Conservation (phyloP, 2,888 invertebrate species). For the Leptarthrus brevirostris region DNA sequence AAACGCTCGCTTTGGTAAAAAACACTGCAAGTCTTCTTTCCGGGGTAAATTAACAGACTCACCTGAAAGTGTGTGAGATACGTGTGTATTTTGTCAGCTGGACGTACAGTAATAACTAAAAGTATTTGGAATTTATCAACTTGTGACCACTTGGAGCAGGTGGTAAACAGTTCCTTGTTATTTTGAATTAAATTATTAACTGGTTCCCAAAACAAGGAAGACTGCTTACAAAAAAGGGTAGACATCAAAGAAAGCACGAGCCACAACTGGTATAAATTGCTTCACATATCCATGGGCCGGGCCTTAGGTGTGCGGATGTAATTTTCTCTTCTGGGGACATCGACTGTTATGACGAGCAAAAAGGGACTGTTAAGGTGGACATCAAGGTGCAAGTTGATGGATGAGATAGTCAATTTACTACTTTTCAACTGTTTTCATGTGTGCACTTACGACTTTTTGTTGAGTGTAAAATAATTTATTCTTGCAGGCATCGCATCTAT, state of each 20-base stretch:
- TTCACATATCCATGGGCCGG: not conserved
- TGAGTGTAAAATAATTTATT: no score
- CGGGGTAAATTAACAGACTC: not conserved
- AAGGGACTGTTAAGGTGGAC: no score
- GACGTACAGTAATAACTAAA: constrained; percentile 4
- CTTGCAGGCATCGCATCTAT: no score
- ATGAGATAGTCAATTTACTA: no score
- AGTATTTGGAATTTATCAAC: constrained; percentile 7
- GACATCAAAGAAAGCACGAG: constrained; percentile 9
- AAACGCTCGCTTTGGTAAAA: not conserved
- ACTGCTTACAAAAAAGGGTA: not conserved
- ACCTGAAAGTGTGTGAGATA: no score
- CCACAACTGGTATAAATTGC: not conserved
- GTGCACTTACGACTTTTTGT: no score
- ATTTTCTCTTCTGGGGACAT: no score
- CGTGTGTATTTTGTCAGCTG: not conserved
- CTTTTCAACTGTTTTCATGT: no score
- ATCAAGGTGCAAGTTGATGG: no score
- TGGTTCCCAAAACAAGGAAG: constrained; percentile 6
- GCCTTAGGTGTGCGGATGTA: not conserved
- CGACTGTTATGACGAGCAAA: no score
- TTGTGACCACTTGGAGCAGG: constrained; percentile 9
- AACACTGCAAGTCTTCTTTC: not conserved
- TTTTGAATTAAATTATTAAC: constrained; percentile 26
- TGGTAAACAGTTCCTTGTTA: constrained; percentile 13